phyloP scores from a whole-genome alignment of 2,797 vertebrate species.

The Girardinus metallicus region DNA sequence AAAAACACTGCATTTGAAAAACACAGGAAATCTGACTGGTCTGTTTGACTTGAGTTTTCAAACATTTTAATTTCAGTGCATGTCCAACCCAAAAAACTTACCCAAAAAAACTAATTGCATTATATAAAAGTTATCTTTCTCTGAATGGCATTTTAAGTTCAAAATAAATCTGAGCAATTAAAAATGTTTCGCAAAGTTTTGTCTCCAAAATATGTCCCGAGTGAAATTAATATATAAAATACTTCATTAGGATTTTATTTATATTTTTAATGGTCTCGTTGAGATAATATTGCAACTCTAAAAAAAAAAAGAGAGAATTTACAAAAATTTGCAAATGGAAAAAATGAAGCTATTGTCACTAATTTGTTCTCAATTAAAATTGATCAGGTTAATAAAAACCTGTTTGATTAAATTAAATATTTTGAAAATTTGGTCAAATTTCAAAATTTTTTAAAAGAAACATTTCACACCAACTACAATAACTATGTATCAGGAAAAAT shows the following conservation, averaged over 20 bases:
- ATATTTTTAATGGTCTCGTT: neutral
- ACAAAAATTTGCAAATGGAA: neutral
- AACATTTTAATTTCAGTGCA: neutral
- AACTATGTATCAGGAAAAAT: neutral
- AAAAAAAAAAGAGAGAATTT: neutral
- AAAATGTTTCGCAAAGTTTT: neutral
- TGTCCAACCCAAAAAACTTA: no score
- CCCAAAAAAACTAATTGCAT: neutral
- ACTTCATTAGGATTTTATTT: neutral
- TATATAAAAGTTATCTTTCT: neutral
- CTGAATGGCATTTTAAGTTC: neutral
- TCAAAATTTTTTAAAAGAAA: neutral
- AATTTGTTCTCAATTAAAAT: neutral
- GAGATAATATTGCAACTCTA: neutral
- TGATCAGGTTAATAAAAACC: slow-evolving; percentile 5
- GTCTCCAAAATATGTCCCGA: neutral
- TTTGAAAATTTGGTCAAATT: neutral
- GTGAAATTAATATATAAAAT: neutral
- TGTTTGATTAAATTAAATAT: neutral
- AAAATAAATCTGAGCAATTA: neutral
- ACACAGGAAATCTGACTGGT: neutral
- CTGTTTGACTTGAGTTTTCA: neutral
- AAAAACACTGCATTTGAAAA: neutral
- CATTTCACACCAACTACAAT: neutral
- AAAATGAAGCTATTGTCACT: neutral